phyloP scores from a whole-genome alignment of 2,113 vertebrate genomes.

The Catagonus wagneri region DNA sequence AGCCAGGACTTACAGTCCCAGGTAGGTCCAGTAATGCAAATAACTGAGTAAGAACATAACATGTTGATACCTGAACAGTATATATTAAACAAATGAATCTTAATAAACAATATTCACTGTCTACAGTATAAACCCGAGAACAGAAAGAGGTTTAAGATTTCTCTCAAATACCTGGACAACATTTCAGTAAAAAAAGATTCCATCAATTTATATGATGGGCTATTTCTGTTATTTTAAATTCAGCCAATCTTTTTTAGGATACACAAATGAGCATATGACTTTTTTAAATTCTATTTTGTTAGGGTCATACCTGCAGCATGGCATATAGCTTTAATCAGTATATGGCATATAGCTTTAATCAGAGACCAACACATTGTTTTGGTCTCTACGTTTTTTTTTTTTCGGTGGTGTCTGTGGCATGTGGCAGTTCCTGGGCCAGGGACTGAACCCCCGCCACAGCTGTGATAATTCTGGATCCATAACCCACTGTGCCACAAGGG shows the following conservation, averaged over 20 bases:
- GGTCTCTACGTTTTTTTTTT: neutral
- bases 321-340: neutral
- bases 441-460: no score
- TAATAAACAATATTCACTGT: neutral
- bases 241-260: neutral
- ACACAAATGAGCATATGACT: neutral
- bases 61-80: neutral
- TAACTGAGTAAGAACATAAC: neutral
- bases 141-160: neutral
- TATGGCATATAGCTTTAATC: neutral
- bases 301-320: no score
- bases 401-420: no score
- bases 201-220: neutral
- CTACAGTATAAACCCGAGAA: neutral
- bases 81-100: slow-evolving; percentile 5
- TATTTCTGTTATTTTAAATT: slow-evolving; percentile 40
- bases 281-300: no score
- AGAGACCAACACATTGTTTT: neutral
- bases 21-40: neutral
- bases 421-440: no score
- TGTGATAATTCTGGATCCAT: no score
- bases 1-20: neutral
- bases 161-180: neutral
- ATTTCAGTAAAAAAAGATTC: neutral
- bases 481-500: no score